Percentiles rank a stretch among this genome's conserved stretches.
phyloP scores from a whole-genome alignment of 1,140 invertebrate genomes.

The Micrasema minimum region DNA sequence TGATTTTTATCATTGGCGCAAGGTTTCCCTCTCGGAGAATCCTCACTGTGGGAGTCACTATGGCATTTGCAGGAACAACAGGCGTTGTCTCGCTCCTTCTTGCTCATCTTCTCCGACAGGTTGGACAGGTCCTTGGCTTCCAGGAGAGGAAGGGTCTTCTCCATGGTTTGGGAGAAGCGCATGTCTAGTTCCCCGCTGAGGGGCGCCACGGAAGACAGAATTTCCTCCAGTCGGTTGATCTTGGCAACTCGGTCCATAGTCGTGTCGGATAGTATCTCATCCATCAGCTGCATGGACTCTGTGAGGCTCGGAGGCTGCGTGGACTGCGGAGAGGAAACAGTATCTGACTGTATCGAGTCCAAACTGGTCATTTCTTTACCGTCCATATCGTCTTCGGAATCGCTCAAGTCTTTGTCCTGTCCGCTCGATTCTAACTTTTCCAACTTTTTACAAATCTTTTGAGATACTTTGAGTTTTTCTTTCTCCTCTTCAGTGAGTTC shows the following conservation, averaged over 20 bases:
- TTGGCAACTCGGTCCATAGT: conserved; percentile 87
- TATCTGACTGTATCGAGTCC: conserved; percentile 80
- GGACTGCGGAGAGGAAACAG: conserved; percentile 76
- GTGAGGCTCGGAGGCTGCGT: conserved; percentile 88
- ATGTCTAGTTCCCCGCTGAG: conserved; percentile 65
- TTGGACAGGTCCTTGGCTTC: conserved; percentile 65
- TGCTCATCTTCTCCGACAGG: conserved; percentile 63
- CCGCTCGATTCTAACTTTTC: conserved; percentile 86
- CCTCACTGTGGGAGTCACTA: conserved; percentile 55
- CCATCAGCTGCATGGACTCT: conserved; percentile 90
- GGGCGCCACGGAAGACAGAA: conserved; percentile 80
- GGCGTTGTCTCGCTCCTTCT: conserved; percentile 58
- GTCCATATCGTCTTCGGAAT: conserved; percentile 75
- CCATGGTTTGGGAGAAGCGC: conserved; percentile 64
- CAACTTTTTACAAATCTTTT: conserved; percentile 92
- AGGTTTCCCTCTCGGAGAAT: conserved; percentile 59
- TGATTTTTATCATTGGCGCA: conserved; percentile 27
- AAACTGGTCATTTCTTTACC: conserved; percentile 82
- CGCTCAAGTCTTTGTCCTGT: conserved; percentile 75
- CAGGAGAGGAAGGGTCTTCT: conserved; percentile 65
- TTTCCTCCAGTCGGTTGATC: conserved; percentile 86
- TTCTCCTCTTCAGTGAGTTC: conserved; percentile 94
- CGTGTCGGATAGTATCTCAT: conserved; percentile 85
- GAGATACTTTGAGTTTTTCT: conserved; percentile 89
- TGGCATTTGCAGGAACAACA: conserved; percentile 70